Conservation (phyloP, 2,113 vertebrate species). For the Prolemur simus region DNA sequence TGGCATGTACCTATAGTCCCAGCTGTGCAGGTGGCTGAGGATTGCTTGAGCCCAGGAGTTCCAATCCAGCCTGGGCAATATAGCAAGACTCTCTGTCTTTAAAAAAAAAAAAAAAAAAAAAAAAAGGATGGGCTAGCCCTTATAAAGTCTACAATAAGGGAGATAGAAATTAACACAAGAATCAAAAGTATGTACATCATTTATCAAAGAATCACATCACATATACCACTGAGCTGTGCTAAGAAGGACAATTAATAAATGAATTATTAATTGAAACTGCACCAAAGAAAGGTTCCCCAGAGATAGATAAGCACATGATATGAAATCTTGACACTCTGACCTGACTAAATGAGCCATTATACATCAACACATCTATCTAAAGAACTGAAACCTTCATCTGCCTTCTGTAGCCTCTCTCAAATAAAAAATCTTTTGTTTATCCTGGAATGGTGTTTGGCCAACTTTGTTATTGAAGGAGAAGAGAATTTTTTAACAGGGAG, state of each 20-base stretch:
- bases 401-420: background rate
- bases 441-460: background rate
- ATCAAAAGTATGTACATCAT: background rate
- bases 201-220: constrained; percentile 1
- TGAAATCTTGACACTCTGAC: background rate
- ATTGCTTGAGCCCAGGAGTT: no score
- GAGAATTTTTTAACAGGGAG: background rate
- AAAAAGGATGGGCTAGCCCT: background rate
- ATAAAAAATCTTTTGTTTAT: background rate
- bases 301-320: background rate
- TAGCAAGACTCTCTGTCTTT: no score
- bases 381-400: background rate
- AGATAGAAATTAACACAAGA: background rate
- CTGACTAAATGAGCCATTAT: background rate
- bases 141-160: background rate
- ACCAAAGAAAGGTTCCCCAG: background rate
- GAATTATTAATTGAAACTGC: background rate
- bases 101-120: background rate
- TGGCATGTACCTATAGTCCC: no score
- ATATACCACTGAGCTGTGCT: background rate
- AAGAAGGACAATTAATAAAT: background rate
- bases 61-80: no score
- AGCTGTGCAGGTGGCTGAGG: no score
- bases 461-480: background rate
- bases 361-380: background rate